Evolutionary conservation across 2,113 vertebrate species (phyloP).

Genomic region (Carettochelys insculpta): DNA sequence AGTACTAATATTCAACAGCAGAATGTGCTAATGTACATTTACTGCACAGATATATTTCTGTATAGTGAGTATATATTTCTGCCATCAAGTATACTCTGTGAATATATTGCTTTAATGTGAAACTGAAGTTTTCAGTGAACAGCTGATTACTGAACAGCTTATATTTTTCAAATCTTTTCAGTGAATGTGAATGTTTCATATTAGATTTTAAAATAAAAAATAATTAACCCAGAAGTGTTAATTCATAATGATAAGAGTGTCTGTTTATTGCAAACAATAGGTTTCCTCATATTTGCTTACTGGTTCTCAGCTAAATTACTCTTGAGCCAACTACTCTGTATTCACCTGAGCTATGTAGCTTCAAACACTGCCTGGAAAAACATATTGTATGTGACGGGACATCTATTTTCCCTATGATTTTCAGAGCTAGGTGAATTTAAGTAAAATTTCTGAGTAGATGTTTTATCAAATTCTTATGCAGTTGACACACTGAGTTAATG

Average conservation of each 20-base stretch:
- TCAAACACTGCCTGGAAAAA: neutral
- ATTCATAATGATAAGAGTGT: neutral
- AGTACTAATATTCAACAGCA: neutral
- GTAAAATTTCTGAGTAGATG: constrained; percentile 30
- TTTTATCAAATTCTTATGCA: constrained; percentile 17
- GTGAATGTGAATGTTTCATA: neutral
- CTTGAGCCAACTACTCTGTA: neutral
- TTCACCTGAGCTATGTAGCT: constrained; percentile 8
- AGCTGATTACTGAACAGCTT: neutral
- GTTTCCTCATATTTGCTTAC: neutral
- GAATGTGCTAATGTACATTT: neutral
- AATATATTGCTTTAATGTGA: neutral
- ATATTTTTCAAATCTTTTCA: neutral
- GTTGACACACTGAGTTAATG: neutral
- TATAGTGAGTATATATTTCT: too few relatives aligned
- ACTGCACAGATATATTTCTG: neutral
- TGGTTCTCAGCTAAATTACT: constrained; percentile 45
- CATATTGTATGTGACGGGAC: neutral
- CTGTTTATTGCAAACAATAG: neutral
- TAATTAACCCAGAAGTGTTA: neutral
- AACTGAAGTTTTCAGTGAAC: neutral
- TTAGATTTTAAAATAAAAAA: neutral
- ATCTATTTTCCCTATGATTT: neutral
- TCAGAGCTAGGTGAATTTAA: neutral
- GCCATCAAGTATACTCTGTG: neutral